These are phyloP conservation scores for Protobothrops mucrosquamatus DNA, from an alignment of 2,113 vertebrate species.

Conservation along the genomic window DNA sequence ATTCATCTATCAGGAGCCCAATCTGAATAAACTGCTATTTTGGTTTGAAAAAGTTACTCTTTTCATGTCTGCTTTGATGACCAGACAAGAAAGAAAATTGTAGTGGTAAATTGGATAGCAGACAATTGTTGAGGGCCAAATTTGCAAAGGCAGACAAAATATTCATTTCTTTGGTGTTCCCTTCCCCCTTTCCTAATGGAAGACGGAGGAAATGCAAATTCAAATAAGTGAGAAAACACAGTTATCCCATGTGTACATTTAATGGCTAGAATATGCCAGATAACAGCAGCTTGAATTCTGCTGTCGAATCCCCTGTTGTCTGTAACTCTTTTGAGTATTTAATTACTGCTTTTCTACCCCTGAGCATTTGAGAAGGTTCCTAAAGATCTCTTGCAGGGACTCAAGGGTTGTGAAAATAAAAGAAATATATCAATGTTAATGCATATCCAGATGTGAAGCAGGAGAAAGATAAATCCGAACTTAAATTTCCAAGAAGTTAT, in stretches of 20 bases:
- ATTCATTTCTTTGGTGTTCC: background rate
- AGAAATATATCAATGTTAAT: background rate
- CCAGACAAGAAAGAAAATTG: background rate
- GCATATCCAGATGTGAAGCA: background rate
- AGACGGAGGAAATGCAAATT: background rate
- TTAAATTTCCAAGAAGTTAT: background rate
- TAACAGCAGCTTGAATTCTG: background rate
- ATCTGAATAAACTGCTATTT: background rate
- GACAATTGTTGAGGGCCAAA: background rate
- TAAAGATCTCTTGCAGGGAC: background rate
- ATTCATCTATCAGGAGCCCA: background rate
- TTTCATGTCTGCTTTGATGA: background rate
- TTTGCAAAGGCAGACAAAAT: background rate
- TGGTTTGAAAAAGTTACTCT: background rate
- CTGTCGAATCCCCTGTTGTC: background rate
- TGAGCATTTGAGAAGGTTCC: background rate
- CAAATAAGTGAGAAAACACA: background rate
- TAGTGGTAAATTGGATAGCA: background rate
- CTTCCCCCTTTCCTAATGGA: background rate
- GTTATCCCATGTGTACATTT: background rate
- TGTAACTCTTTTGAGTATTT: background rate
- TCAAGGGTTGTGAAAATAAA: background rate
- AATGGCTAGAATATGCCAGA: background rate
- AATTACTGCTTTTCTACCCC: background rate
- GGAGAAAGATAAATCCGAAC: slow-evolving; percentile 14